Base-by-base conservation (phyloP, 2,888 invertebrate species). In the Pyrochroa serraticornis region DNA sequence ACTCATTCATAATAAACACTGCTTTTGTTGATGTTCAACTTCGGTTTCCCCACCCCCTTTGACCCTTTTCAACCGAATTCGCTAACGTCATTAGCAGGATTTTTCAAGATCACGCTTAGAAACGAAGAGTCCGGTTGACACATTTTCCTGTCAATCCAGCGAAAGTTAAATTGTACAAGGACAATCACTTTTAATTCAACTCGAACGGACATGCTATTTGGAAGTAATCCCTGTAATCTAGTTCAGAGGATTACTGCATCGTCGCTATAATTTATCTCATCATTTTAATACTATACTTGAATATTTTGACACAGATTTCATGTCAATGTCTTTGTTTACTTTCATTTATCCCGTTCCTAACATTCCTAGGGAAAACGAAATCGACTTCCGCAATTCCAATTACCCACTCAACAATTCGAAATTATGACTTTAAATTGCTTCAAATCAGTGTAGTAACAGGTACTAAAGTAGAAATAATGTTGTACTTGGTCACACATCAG, bases 151-250 rank as follows among this genome's bases (percentile, higher is more conserved):
- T 45, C 42, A 64, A 46, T 44, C 32, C 41, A 56, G 67, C 66
- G 67, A 67, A 67, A 69, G 68, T 66, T 64, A 61, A 56, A 60
- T 58, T 47, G 46, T 55, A 52, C 67, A 69, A 69, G 69, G 69
- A 61, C 69, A 65, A 62, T 67, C 60, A 65, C 62, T 64, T 62
- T 64, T 64, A 58, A 50, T 57, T 57, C 10, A 46, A 55, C 32
- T 35, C 35, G 8, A 38, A 30, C 22, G 3, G 22, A 22, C 22
- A 22, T 22, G 22, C 5, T 5, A 22, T 39, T 12, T 34, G 10
- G 2, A 22, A 6, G 44, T 37, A 49, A 48, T 55, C 13, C 34
- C 35, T 10, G 43, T 56, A 44, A 48, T 13, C 8, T 9, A 1
- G 31, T 31, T 5, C 22, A 22, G 22, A 5, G 22, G 5, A 22